A percentile compares a stretch with the other conserved stretches of the same genome.
These are phyloP conservation scores for Cyprinodon tularosa DNA, from an alignment of 2,113 vertebrate species.

Conservation along the genomic window DNA sequence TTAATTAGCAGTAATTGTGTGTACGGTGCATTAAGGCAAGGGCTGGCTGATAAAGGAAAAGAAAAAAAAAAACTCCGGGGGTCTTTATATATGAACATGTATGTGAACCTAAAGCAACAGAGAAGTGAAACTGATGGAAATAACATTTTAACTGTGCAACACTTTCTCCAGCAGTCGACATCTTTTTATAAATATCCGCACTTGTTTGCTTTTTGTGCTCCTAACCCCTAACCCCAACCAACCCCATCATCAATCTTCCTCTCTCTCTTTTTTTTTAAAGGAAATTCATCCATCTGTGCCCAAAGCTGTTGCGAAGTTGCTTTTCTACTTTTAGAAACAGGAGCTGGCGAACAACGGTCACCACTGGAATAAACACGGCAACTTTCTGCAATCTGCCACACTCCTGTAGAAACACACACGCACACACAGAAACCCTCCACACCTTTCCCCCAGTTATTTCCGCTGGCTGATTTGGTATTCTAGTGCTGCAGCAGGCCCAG, in stretches of 20 bases:
- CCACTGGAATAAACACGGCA: slow-evolving; percentile 52
- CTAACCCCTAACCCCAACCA: slow-evolving; percentile 20
- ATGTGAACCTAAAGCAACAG: slow-evolving; percentile 41
- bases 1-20: slow-evolving; percentile 77
- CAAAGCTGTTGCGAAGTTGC: slow-evolving; percentile 60
- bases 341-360: slow-evolving; percentile 66
- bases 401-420: slow-evolving; percentile 40
- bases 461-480: slow-evolving; percentile 76
- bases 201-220: slow-evolving; percentile 43
- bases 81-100: slow-evolving; percentile 20
- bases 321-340: slow-evolving; percentile 72
- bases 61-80: not conserved
- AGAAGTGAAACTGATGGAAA: slow-evolving; percentile 75
- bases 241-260: slow-evolving; percentile 52
- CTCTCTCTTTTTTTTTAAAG: slow-evolving; percentile 49
- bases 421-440: slow-evolving; percentile 33
- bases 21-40: slow-evolving; percentile 68
- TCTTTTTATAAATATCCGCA: slow-evolving; percentile 66
- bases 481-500: slow-evolving; percentile 65
- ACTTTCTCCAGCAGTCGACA: slow-evolving; percentile 14
- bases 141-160: slow-evolving; percentile 62
- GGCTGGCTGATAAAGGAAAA: slow-evolving; percentile 54
- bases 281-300: slow-evolving; percentile 63
- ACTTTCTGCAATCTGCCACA: slow-evolving; percentile 42
- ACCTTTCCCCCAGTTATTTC: slow-evolving; percentile 67